Evolutionary conservation across 2,888 invertebrate species (phyloP), one percentile per base, ranked within the genome.

Genomic region (Boloria selene): DNA sequence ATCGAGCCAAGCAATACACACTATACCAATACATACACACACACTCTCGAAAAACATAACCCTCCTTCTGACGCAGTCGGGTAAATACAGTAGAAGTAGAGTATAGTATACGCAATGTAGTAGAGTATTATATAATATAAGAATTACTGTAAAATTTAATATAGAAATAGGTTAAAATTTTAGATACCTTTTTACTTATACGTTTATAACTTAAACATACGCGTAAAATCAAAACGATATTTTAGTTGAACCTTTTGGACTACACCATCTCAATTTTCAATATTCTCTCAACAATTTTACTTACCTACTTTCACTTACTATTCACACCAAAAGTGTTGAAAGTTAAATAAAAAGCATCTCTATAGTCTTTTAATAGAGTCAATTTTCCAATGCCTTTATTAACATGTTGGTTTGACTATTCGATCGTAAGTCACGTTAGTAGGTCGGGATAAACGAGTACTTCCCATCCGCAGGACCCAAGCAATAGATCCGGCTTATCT

Each of bases 401-500:
- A 53, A 59, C 67, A 61, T 70, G 62, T 72, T 68, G 59, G 66
- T 74, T 74, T 72, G 61, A 70, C 65, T 71, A 70, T 74, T 72
- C 68, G 68, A 74, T 72, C 73, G 72, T 74, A 76, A 77, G 74
- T 72, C 74, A 72, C 72, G 72, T 72, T 70, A 64, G 70, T 69
- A 64, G 70, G 70, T 73, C 71, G 59, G 73, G 71, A 70, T 74
- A 73, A 77, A 70, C 68, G 65, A 64, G 67, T 71, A 70, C 64
- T 71, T 70, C 68, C 72, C 71, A 72, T 70, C 74, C 73, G 78
- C 74, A 71, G 70, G 74, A 81, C 80, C 75, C 69, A 61, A 67
- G 73, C 78, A 75, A 79, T 82, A 81, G 76, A 82, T 83, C 79
- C 67, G 64, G 74, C 75, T 77, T 79, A 84, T 82, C 84, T 79